phyloP scores from a whole-genome alignment of 2,888 invertebrate species.

The Caenorhabditis wallacei region DNA sequence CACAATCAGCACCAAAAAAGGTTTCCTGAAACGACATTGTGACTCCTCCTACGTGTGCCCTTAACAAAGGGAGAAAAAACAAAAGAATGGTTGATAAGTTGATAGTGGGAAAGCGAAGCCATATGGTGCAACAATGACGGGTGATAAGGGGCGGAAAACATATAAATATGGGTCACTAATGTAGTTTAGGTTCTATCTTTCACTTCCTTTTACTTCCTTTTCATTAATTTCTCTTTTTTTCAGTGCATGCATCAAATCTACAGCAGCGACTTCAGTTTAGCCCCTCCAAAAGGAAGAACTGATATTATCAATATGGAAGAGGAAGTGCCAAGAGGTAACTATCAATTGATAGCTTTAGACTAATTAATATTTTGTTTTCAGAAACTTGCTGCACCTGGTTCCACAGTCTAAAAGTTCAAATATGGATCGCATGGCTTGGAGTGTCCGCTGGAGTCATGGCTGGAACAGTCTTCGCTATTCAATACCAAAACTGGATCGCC shows the following conservation, averaged over 20 bases:
- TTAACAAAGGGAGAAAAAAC: constrained; percentile 59
- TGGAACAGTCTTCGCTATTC: constrained; percentile 75
- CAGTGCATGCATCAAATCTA: constrained; percentile 66
- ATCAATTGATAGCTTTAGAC: background rate
- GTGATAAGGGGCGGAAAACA: constrained; percentile 59
- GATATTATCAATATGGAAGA: constrained; percentile 34
- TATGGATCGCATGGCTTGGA: constrained; percentile 76
- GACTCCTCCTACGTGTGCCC: constrained; percentile 27
- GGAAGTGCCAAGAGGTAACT: constrained; percentile 56
- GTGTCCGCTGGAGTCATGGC: constrained; percentile 80
- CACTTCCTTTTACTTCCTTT: background rate
- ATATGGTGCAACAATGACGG: constrained; percentile 70
- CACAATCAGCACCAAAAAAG: constrained; percentile 2
- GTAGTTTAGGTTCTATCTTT: constrained; percentile 26
- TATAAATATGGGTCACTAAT: constrained; percentile 46
- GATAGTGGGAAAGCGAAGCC: constrained; percentile 57
- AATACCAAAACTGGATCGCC: constrained; percentile 80
- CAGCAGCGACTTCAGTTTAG: constrained; percentile 42
- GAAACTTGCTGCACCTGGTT: constrained; percentile 64
- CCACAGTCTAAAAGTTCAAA: constrained; percentile 70
- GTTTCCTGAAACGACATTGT: constrained; percentile 31
- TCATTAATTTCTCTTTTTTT: constrained; percentile 16
- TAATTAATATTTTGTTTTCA: constrained; percentile 14
- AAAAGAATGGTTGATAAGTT: constrained; percentile 49
- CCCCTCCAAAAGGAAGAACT: constrained; percentile 13